phyloP scores from a whole-genome alignment of 2,888 invertebrate species.

The Mystacides longicornis region DNA sequence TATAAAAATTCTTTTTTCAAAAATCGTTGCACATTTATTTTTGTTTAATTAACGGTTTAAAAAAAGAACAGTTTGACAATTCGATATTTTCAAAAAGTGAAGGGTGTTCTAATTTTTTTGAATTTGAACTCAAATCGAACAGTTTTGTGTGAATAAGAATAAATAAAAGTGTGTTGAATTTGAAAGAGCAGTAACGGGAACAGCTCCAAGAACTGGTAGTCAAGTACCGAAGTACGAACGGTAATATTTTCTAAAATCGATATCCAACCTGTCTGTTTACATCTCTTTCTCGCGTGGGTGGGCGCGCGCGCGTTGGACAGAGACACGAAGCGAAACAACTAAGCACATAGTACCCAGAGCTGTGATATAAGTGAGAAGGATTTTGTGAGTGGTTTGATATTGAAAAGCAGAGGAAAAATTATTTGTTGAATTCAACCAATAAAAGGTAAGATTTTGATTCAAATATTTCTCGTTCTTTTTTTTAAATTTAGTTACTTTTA shows the following conservation, averaged over 20 bases:
- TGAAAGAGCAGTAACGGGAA: background rate
- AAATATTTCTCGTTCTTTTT: no score
- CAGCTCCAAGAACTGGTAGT: constrained; percentile 6
- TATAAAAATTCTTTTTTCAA: background rate
- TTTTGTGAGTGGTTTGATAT: background rate
- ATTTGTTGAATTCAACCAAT: constrained; percentile 6
- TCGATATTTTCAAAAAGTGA: background rate
- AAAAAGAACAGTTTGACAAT: background rate
- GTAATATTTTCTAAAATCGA: constrained; percentile 20
- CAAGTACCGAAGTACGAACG: constrained; percentile 13
- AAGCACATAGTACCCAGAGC: constrained; percentile 11
- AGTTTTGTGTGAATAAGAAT: background rate
- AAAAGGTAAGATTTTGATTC: constrained; percentile 15
- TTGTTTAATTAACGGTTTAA: background rate
- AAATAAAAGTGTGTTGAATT: background rate
- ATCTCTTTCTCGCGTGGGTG: constrained; percentile 17
- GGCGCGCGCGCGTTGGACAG: constrained; percentile 14
- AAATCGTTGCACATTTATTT: background rate
- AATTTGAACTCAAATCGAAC: background rate
- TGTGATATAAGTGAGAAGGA: constrained; percentile 1
- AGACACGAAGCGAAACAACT: constrained; percentile 13
- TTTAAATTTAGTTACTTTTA: no score
- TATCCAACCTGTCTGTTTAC: constrained; percentile 15
- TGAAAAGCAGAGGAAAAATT: constrained; percentile 13
- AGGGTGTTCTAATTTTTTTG: background rate